These are phyloP conservation scores for Pteromalus puparum DNA, from an alignment of 1,140 invertebrate species.

Conservation along the genomic window DNA sequence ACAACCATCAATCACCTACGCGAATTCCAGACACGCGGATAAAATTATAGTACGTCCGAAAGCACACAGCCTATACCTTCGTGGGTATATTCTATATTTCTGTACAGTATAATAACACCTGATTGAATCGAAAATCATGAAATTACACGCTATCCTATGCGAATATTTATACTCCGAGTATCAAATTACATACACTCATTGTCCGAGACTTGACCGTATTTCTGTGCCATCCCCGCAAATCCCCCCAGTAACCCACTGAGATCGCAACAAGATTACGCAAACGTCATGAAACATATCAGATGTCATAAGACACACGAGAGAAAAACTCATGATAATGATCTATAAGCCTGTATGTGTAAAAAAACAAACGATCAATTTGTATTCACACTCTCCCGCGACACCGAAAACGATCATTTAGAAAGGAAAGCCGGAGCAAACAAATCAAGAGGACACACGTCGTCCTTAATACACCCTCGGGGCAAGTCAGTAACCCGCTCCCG, in stretches of 20 bases:
- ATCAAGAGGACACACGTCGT: background rate
- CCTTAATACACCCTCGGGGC: background rate
- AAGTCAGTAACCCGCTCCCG: background rate
- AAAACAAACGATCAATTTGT: constrained; percentile 3
- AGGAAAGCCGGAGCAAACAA: background rate
- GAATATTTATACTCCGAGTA: background rate
- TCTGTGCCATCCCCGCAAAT: background rate
- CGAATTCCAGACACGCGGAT: background rate
- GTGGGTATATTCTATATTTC: background rate
- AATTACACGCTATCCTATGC: background rate
- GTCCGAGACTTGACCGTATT: background rate
- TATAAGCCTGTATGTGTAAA: too few relatives aligned
- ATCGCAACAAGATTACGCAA: background rate
- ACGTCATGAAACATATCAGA: background rate
- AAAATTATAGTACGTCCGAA: background rate
- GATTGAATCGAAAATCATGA: background rate
- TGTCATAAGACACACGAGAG: too few relatives aligned
- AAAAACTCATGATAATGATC: too few relatives aligned
- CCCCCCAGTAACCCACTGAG: background rate
- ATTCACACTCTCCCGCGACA: background rate
- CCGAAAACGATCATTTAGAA: background rate
- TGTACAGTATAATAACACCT: background rate
- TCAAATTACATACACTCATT: background rate
- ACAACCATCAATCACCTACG: background rate
- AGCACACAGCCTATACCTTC: background rate